These are phyloP conservation scores for Odocoileus virginianus DNA, from an alignment of 2,113 vertebrate genomes.

Conservation along the genomic window DNA sequence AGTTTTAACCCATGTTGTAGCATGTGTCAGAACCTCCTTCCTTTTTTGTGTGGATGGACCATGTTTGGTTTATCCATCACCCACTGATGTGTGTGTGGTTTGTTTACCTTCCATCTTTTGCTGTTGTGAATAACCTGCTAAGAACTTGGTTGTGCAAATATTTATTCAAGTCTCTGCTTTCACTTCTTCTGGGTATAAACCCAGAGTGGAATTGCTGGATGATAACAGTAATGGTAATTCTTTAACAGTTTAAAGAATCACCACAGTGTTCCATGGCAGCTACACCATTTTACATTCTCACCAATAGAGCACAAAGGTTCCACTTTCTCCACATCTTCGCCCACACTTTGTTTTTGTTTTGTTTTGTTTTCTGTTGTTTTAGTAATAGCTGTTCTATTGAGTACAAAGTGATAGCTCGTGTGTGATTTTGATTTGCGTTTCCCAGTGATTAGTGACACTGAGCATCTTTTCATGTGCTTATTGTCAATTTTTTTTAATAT, in stretches of 20 bases:
- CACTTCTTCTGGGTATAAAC: rapidly evolving
- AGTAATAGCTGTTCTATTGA: rapidly evolving
- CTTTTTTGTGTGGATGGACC: background rate
- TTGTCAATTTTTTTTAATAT: background rate
- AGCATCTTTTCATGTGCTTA: background rate
- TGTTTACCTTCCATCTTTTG: background rate
- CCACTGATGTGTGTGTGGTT: rapidly evolving
- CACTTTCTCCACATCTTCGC: rapidly evolving
- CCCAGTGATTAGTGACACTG: rapidly evolving
- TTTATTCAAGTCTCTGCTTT: background rate
- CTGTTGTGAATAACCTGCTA: background rate
- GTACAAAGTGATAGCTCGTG: no score
- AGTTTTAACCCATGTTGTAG: background rate
- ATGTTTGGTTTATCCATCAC: rapidly evolving
- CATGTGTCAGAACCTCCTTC: background rate
- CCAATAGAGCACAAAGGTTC: rapidly evolving
- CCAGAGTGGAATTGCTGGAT: background rate
- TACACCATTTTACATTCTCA: rapidly evolving
- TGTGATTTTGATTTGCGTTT: background rate
- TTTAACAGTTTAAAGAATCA: background rate
- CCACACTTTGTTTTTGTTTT: rapidly evolving
- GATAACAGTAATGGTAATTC: rapidly evolving
- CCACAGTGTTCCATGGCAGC: rapidly evolving
- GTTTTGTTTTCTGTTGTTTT: background rate
- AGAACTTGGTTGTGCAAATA: background rate